A percentile compares a stretch with the other conserved stretches of the same genome.
These are phyloP conservation scores for Micrasema minimum DNA, from an alignment of 1,140 invertebrate genomes.

Conservation along the genomic window DNA sequence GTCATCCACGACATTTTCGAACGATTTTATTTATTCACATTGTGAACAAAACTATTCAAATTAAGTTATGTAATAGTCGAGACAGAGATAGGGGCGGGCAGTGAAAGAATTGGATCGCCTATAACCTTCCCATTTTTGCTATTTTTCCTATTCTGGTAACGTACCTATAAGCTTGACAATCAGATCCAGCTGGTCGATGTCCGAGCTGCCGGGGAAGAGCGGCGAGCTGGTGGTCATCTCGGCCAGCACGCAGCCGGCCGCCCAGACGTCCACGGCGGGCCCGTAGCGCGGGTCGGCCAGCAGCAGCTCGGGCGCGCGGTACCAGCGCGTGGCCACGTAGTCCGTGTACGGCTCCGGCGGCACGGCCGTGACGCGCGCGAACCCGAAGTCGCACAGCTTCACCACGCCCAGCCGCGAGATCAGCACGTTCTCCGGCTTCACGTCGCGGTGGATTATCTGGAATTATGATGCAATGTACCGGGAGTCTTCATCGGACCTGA, in stretches of 20 bases:
- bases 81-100: too few species aligned
- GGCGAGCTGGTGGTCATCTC: slow-evolving; percentile 89
- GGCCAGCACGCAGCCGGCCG: slow-evolving; percentile 85
- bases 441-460: slow-evolving; percentile 90
- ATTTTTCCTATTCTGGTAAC: too few species aligned
- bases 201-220: slow-evolving; percentile 89
- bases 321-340: slow-evolving; percentile 89
- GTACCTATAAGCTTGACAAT: slow-evolving; percentile 80
- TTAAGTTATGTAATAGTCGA: too few species aligned
- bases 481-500: too few species aligned
- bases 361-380: slow-evolving; percentile 76
- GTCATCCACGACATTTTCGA: too few species aligned
- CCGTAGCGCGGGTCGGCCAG: slow-evolving; percentile 79
- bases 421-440: slow-evolving; percentile 93
- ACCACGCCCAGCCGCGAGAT: slow-evolving; percentile 83
- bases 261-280: slow-evolving; percentile 90
- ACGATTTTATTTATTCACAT: too few species aligned
- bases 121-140: too few species aligned
- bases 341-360: slow-evolving; percentile 81
- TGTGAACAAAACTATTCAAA: too few species aligned
- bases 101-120: too few species aligned
- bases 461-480: too few species aligned
- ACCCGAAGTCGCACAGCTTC: slow-evolving; percentile 91
- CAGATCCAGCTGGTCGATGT: slow-evolving; percentile 90
- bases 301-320: slow-evolving; percentile 85